Conservation (phyloP, 2,797 vertebrate species). For the Anguilla megastoma region DNA sequence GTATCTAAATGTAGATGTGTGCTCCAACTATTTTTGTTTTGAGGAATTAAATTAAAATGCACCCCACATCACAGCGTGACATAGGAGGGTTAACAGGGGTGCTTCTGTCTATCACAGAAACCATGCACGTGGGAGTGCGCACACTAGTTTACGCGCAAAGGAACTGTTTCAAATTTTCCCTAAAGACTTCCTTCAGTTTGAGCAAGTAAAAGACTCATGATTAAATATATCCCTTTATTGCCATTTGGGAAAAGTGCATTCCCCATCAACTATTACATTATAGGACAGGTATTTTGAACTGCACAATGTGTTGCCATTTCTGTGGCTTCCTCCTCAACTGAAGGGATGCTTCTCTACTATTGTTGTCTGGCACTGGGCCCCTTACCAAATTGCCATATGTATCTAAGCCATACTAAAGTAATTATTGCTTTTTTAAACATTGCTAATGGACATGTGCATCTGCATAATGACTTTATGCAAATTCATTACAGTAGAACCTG, state of each 20-base stretch:
- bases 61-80: background rate
- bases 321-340: background rate
- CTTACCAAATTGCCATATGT: background rate
- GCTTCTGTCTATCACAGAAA: background rate
- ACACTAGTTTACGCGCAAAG: background rate
- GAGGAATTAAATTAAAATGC: background rate
- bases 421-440: conserved; percentile 24
- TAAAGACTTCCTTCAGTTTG: background rate
- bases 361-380: background rate
- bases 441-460: conserved; percentile 24
- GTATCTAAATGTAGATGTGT: background rate
- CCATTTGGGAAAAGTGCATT: background rate
- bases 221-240: background rate
- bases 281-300: background rate
- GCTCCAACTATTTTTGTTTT: background rate
- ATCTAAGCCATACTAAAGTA: conserved; percentile 26
- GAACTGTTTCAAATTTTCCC: background rate
- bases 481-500: conserved; percentile 25
- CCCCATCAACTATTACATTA: background rate
- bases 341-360: background rate
- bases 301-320: background rate
- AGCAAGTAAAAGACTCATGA: background rate
- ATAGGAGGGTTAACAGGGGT: background rate
- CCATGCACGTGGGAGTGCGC: background rate
- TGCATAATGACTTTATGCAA: conserved; percentile 31